Base-by-base conservation (phyloP, 2,797 vertebrate species). In the Iguana delicatissima region DNA sequence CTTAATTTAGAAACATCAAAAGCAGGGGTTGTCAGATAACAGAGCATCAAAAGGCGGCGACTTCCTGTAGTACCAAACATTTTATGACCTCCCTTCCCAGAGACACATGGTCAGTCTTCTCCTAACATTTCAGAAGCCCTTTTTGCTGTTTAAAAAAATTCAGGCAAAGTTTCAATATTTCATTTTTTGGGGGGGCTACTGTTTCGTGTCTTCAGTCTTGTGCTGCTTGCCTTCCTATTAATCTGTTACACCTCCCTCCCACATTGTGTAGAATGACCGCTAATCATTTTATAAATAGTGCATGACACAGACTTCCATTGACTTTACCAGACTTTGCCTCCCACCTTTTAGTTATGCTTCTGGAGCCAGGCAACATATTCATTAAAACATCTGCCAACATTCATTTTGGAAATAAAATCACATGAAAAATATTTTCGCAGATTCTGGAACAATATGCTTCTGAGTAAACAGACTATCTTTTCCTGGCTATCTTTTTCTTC, bases 351-450 rank as follows among this genome's bases (percentile, higher is more conserved):
- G 35, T 57, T 50, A 81, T 85, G 76, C 57, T 42, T 0, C 69
- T 88, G 59, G 16, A 89, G 35, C 0, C 0, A 69, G 55, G 59
- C n/a, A 80, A 42, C 82, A 18, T 86, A 29, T 67, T 55, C 29
- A 83, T 52, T 10, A 46, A 64, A 46, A 79, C 4, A 69, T 84
- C 52, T 85, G 74, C 80, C 67, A 82, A 77, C 18, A 42, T 92
- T 89, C 18, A n/a, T 92, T 89, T 90, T 93, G 80, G 22, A 32
- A 55, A 8, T 88, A 85, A 80, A 74, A 87, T 90, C 76, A 57
- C 52, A 81, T 50, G 29, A 29, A 38, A 0, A 0, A 80, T 80
- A 88, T 93, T 93, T 91, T 46, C 73, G 85, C 1, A 4, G 0
- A 50, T 83, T 84, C 77, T 90, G 73, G 35, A 89, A 90, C 7